Base-by-base conservation (phyloP, 37 sponge, comb jelly and placozoan genomes). In the Eunapius fragilis region DNA sequence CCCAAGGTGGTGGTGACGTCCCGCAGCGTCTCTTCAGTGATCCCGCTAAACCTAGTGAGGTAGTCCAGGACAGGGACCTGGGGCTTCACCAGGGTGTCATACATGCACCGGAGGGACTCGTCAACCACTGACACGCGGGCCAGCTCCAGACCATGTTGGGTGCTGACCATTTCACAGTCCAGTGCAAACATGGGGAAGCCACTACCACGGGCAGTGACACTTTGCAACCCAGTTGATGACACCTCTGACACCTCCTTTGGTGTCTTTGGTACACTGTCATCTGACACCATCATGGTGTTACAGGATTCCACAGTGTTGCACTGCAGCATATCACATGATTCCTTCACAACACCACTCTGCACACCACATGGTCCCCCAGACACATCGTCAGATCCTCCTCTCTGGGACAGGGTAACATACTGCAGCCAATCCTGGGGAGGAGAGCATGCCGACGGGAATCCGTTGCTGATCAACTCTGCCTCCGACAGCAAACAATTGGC, bases 21-120 rank as follows among this genome's bases (percentile, higher is more conserved):
- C 22, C 80, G 69, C 36, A 99, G 86, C 0, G 69, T 87, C 35
- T 88, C 86, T 24, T 89, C 86, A 0, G 85, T 88, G 69, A 99
- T 97, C 14, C 99, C 99, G 84, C 99, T 99, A 88, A 86, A 98
- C 73, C 73, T 83, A 24, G 97, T 98, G 68, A 80, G 76, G 82
- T 98, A 98, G 85, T 98, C 94, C 0, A 82, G 49, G 25, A 98
- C 77, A 0, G 89, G 89, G 33, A 78, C 77, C 25, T 69, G 90
- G 12, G 99, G 99, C 68, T 88, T 93, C 13, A 98, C 97, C 25
- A 82, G 79, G 23, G 86, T 83, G 69, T 98, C 96, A 69, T 97
- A 96, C 37, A 93, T 77, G 79, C 95, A 95, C 82, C 85, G 71
- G 17, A 91, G 83, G 26, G 74, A 30, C 45, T 95, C 96, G 70